Evolutionary conservation across 35 echinoderm and acorn worm species (phyloP).

Genomic region (Patiria miniata): DNA sequence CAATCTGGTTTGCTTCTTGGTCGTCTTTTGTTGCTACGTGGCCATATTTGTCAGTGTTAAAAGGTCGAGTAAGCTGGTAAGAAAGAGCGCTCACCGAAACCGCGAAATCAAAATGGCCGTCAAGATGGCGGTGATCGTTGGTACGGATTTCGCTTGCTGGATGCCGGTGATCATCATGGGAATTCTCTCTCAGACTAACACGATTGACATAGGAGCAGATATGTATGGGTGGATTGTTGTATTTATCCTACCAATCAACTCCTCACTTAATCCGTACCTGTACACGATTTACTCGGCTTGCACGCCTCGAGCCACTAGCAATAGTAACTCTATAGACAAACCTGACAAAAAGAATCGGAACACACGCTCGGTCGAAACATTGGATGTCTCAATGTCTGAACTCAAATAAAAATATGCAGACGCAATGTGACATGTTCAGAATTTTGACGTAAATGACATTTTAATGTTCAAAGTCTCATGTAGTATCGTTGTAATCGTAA

Average conservation of each 20-base stretch:
- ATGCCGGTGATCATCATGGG: constrained; percentile 68
- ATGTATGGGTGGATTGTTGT: constrained; percentile 46
- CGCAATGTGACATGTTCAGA: too few species aligned
- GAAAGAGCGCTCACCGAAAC: not conserved
- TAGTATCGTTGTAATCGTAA: too few species aligned
- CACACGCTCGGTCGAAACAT: too few species aligned
- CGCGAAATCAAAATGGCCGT: constrained; percentile 57
- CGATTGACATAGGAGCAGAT: not conserved
- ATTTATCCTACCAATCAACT: constrained; percentile 69
- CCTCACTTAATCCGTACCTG: constrained; percentile 59
- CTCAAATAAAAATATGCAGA: too few species aligned
- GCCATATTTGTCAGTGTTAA: constrained; percentile 38
- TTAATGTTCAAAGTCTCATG: too few species aligned
- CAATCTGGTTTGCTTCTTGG: constrained; percentile 33
- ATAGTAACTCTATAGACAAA: too few species aligned
- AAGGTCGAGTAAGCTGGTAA: not conserved
- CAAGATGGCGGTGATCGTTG: constrained; percentile 61
- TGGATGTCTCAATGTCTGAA: too few species aligned
- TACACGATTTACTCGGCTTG: constrained; percentile 49
- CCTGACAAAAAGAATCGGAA: too few species aligned
- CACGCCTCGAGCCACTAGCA: too few species aligned
- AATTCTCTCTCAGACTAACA: constrained; percentile 15
- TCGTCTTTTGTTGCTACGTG: constrained; percentile 27
- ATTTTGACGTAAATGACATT: too few species aligned
- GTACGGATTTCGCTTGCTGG: constrained; percentile 60